Percentiles rank a stretch among this genome's conserved stretches.
Conservation (phyloP, 2,888 invertebrate species). For the Brachypalpus laphriformis region DNA sequence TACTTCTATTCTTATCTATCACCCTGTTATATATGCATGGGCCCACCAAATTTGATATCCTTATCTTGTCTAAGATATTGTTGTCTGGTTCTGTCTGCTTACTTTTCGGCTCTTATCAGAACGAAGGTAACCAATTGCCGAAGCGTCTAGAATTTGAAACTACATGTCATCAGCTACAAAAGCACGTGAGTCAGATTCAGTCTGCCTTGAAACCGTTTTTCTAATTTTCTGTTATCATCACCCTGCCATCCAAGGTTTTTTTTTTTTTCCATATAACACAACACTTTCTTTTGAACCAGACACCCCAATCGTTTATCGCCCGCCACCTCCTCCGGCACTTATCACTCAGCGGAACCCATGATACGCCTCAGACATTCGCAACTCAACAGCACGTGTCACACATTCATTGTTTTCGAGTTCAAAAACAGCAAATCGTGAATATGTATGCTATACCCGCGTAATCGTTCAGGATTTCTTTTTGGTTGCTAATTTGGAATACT, state of each 20-base stretch:
- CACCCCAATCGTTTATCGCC: not conserved
- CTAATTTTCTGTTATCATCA: not conserved
- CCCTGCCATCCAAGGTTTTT: not conserved
- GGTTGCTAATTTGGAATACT: conserved; percentile 11
- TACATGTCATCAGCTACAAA: not conserved
- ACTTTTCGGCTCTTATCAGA: not conserved
- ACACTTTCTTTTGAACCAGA: not conserved
- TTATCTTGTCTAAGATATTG: not conserved
- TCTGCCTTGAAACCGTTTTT: not conserved
- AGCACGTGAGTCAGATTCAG: not conserved
- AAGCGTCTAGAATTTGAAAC: not conserved
- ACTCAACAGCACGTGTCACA: conserved; percentile 36
- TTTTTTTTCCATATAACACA: not conserved
- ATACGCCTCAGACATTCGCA: conserved; percentile 25
- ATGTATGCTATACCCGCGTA: conserved; percentile 9
- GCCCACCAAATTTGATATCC: not conserved
- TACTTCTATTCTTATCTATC: not conserved
- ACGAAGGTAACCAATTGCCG: not conserved
- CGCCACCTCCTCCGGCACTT: not conserved
- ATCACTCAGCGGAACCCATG: conserved; percentile 18
- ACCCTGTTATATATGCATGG: no score
- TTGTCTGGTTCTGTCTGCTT: not conserved
- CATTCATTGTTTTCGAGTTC: conserved; percentile 21
- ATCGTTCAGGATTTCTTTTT: conserved; percentile 10
- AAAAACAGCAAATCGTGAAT: not conserved